phyloP scores from a whole-genome alignment of 2,113 vertebrate species.

The Balaeniceps rex region DNA sequence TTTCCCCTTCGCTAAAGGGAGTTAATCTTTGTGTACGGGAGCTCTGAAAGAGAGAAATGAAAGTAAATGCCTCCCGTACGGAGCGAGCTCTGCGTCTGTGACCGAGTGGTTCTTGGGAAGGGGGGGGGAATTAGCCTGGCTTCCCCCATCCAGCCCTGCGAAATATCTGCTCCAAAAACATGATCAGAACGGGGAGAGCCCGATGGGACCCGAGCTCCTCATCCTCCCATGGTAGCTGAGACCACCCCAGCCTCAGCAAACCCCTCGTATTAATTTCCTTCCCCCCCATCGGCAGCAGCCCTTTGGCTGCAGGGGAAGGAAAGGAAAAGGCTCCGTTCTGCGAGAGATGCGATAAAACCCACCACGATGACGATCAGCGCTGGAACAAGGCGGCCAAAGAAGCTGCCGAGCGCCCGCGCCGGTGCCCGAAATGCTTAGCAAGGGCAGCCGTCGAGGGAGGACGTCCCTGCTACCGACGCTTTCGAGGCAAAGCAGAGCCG shows the following conservation, averaged over 20 bases:
- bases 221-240: neutral
- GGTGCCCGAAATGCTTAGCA: neutral
- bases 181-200: neutral
- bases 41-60: neutral
- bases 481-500: neutral
- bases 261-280: neutral
- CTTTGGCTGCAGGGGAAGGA: neutral
- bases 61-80: neutral
- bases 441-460: neutral
- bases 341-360: neutral
- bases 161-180: neutral
- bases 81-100: neutral
- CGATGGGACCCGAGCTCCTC: neutral
- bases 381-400: neutral
- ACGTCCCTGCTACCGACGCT: neutral
- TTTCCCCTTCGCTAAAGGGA: neutral
- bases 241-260: neutral
- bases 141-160: neutral
- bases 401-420: neutral
- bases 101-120: neutral
- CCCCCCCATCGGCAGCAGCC: neutral
- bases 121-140: too few relatives aligned
- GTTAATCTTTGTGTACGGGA: neutral
- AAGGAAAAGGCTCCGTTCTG: neutral
- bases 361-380: rapidly evolving